Base-by-base conservation (phyloP, 2,888 invertebrate genomes). In the Watsonalla binaria region DNA sequence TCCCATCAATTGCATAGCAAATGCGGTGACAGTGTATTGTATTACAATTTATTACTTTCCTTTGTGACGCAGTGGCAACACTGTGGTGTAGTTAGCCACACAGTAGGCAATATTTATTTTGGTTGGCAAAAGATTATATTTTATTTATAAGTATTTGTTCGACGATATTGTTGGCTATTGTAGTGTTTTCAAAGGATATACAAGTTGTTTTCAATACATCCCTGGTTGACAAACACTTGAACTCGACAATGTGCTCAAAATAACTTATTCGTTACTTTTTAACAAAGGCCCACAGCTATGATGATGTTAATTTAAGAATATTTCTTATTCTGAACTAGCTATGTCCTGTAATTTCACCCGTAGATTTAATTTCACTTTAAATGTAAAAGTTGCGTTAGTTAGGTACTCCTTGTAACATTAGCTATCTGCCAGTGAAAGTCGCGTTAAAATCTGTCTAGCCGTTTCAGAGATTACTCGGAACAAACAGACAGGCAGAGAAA, bases 1-100 rank as follows among this genome's bases (percentile, higher is more conserved):
- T 80, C 68, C 70, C 74, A 80, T 80, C 85, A 86, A 89, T 87
- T 88, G 87, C 86, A 77, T 82, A 84, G 84, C 88, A 80, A 87
- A 86, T 84, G 82, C 82, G 82, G 80, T 81, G 85, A 86, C 85
- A 78, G 62, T 59, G 71, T 71, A 79, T 82, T 84, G 78, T 80
- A 76, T 72, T 76, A 75, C 70, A 77, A 90, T 90, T 90, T 90
- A 90, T 90, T 85, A 76, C 72, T 68, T 74, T 74, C 80, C 78
- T 80, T 90, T 88, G 86, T 87, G 70, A 68, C 67, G 67, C 67
- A 68, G 66, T 75, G 70, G 74, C 78, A 73, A 75, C 73, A 79
- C 68, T 69, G 70, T 66, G 61, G 65, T 64, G 66, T 70, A 69
- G 73, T 71, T 76, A 76, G 74, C 73, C 72, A 76, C 77, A 72